phyloP scores from a whole-genome alignment of 2,888 invertebrate species.

The Cepaea hortensis region DNA sequence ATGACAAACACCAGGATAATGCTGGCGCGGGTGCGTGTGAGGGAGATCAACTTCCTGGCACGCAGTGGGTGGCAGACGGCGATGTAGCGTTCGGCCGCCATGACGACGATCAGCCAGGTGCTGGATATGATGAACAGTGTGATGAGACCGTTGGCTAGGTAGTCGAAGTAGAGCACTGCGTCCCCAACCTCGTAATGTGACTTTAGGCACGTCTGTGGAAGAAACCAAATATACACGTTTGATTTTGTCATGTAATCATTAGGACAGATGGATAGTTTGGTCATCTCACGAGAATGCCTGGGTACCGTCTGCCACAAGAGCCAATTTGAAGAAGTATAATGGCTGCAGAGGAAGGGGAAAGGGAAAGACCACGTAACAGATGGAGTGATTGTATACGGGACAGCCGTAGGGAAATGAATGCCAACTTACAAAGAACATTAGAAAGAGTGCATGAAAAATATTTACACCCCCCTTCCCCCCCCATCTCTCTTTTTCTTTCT shows the following conservation, averaged over 20 bases:
- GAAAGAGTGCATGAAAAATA: too few species aligned
- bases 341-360: not conserved
- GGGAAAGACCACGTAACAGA: not conserved
- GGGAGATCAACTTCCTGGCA: conserved; percentile 70
- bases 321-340: not conserved
- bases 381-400: not conserved
- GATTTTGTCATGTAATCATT: too few species aligned
- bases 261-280: too few species aligned
- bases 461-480: too few species aligned
- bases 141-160: conserved; percentile 66
- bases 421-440: too few species aligned
- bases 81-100: conserved; percentile 73
- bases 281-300: too few species aligned
- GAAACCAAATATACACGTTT: not conserved
- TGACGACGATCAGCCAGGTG: conserved; percentile 74
- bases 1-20: conserved; percentile 63
- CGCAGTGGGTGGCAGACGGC: conserved; percentile 75
- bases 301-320: too few species aligned
- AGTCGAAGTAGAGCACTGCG: conserved; percentile 63
- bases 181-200: conserved; percentile 56
- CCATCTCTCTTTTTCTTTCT: not conserved
- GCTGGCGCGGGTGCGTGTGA: conserved; percentile 66
- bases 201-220: conserved; percentile 56
- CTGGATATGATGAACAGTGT: conserved; percentile 73
- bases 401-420: too few species aligned